Percentiles rank a stretch among this genome's conserved stretches.
Evolutionary conservation across 2,888 invertebrate species (phyloP).

Genomic region (Apamea crenata): DNA sequence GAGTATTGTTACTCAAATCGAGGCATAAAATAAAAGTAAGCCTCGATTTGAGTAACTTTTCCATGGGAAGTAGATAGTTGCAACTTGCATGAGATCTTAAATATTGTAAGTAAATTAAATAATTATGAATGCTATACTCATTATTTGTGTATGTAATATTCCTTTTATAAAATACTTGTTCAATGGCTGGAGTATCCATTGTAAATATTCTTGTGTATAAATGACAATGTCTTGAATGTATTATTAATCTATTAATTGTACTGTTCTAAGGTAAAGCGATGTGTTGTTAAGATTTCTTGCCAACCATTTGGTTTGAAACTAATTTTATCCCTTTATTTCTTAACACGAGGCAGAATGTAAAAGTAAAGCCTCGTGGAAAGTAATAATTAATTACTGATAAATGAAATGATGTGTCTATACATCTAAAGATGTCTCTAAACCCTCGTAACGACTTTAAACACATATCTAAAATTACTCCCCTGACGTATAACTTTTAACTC

Average conservation of each 20-base stretch:
- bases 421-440: not conserved
- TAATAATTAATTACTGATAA: not conserved
- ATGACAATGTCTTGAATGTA: constrained; percentile 24
- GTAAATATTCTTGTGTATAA: constrained; percentile 35
- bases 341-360: not conserved
- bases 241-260: constrained; percentile 36
- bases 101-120: not conserved
- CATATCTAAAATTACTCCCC: not conserved
- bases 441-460: not conserved
- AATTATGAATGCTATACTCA: constrained; percentile 29
- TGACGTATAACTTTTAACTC: not conserved
- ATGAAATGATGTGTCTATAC: not conserved
- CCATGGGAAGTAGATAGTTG: constrained; percentile 39
- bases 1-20: not conserved
- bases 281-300: not conserved
- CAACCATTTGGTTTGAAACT: not conserved
- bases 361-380: not conserved
- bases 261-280: constrained; percentile 46
- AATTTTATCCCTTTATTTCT: not conserved
- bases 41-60: constrained; percentile 37
- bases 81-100: constrained; percentile 52
- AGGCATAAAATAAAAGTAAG: constrained; percentile 26
- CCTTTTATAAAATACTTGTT: not conserved
- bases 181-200: constrained; percentile 30
- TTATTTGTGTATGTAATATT: constrained; percentile 26